Conservation (phyloP, 2,888 invertebrate genomes). For the Allophyes oxyacanthae region DNA sequence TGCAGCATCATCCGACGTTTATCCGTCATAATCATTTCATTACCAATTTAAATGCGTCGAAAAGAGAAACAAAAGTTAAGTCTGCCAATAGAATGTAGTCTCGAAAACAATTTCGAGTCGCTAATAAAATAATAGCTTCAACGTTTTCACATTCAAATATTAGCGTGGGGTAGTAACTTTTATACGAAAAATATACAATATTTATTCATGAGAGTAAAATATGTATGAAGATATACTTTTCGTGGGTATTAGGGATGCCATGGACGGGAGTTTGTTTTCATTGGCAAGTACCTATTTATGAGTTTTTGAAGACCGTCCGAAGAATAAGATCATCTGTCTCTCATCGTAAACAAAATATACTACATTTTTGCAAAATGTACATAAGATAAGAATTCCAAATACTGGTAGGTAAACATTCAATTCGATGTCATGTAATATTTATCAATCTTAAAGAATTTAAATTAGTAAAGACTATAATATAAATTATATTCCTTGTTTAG, state of each 20-base stretch:
- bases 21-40: conserved; percentile 29
- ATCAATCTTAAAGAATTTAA: too few species aligned
- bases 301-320: conserved; percentile 17
- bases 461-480: too few species aligned
- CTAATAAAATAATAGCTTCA: conserved; percentile 42
- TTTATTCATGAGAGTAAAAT: conserved; percentile 78
- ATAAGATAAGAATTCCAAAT: too few species aligned
- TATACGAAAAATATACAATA: conserved; percentile 68
- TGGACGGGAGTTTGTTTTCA: conserved; percentile 57
- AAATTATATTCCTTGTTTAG: too few species aligned
- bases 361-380: too few species aligned
- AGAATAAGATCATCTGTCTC: conserved; percentile 25
- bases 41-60: conserved; percentile 31
- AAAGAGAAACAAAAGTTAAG: conserved; percentile 37
- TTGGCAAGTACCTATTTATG: conserved; percentile 47
- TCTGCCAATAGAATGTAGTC: conserved; percentile 30
- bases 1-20: not conserved
- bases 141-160: conserved; percentile 56
- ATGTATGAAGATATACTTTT: conserved; percentile 72
- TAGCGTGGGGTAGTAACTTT: conserved; percentile 48
- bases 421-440: too few species aligned
- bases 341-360: conserved; percentile 37
- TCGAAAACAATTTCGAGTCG: conserved; percentile 26
- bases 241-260: conserved; percentile 60
- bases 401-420: too few species aligned